Base-by-base conservation (phyloP, 1,140 invertebrate species). In the Polypedilum vanderplanki region DNA sequence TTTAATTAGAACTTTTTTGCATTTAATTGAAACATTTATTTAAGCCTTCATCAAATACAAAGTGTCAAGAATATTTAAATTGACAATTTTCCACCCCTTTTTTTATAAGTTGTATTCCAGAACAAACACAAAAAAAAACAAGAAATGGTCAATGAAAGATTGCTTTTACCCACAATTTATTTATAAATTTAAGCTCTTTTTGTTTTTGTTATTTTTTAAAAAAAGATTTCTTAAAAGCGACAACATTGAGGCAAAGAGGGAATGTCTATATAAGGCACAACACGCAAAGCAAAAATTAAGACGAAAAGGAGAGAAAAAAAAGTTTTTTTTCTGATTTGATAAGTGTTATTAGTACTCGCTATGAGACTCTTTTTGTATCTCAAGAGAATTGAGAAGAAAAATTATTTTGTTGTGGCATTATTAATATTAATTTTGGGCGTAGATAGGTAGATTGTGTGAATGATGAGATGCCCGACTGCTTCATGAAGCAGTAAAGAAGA, bases 321-420 rank as follows among this genome's bases (percentile, higher is more conserved):
- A 5, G 5, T 1, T 33, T 33, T 57, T 57, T 57, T 57, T n/a
- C 46, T n/a, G 46, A 57, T 57, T 57, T 57, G 65, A 70, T 70
- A 70, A 70, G 65, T 70, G 65, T 70, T 70, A 70, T 70, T 70
- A 70, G 12, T 57, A 57, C 46, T n/a, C 46, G 46, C 46, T n/a
- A n/a, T 57, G 46, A 57, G 46, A 33, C 24, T 57, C 12, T 57
- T 57, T n/a, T n/a, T n/a, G n/a, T 57, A 12, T 57, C 46, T n/a
- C 46, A 57, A 57, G n/a, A 57, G 46, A 57, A n/a, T 33, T 33
- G 24, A 57, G n/a, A 57, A 57, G 46, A 57, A n/a, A 57, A n/a
- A 57, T 33, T 57, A 57, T 57, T 57, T 57, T 57, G 1, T n/a
- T 57, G 12, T n/a, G n/a, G 65, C n/a, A 20, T 70, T 70, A 70